Conservation (phyloP, 2,888 invertebrate species). For the Aleiodes alternator region DNA sequence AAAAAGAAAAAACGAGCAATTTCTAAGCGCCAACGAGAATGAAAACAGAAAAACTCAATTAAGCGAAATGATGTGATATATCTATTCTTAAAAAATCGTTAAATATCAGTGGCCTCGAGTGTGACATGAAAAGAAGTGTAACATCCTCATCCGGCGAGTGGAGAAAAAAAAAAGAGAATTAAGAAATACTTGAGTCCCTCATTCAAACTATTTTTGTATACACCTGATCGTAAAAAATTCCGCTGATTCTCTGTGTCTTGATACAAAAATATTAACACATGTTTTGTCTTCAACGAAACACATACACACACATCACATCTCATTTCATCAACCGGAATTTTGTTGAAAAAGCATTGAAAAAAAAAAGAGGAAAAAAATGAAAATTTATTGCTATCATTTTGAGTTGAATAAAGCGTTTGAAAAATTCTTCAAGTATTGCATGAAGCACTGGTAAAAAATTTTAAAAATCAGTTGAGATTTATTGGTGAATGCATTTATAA, state of each 20-base stretch:
- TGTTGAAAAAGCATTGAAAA: not conserved
- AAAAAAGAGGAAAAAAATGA: not conserved
- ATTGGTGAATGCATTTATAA: conserved; percentile 51
- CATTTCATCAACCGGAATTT: conserved; percentile 1
- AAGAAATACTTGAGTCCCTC: not conserved
- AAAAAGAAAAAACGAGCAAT: too few relatives aligned
- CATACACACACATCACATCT: not conserved
- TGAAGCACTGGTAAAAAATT: conserved; percentile 6
- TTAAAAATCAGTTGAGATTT: conserved; percentile 32
- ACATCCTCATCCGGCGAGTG: not conserved
- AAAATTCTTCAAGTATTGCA: conserved; percentile 12
- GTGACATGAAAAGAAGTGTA: conserved; percentile 11
- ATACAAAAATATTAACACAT: conserved; percentile 25
- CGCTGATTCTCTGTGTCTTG: not conserved
- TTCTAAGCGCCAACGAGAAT: not conserved
- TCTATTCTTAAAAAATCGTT: conserved; percentile 16
- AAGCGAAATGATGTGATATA: not conserved
- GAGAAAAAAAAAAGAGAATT: not conserved
- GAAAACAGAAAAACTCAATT: conserved; percentile 2
- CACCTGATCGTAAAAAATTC: conserved; percentile 24
- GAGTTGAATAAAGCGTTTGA: not conserved
- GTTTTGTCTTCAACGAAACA: not conserved
- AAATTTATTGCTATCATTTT: conserved; percentile 4
- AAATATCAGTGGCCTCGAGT: not conserved
- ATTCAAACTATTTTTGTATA: conserved; percentile 24